Evolutionary conservation across 2,113 vertebrate genomes (phyloP).

Genomic region (Hypanus sabinus): DNA sequence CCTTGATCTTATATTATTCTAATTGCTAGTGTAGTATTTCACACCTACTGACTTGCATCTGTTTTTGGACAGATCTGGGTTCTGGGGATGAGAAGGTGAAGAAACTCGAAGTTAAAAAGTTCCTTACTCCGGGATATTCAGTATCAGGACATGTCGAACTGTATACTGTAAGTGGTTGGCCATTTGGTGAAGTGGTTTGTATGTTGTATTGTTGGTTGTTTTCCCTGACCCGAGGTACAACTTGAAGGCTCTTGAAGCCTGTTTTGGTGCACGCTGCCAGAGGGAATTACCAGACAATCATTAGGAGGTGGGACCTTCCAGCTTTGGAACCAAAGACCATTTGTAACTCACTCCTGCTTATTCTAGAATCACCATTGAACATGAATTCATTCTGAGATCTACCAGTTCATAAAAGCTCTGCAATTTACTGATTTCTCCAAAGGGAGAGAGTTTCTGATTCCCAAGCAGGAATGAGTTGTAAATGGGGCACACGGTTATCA

Average conservation of each 20-base stretch:
- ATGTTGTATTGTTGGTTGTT: neutral
- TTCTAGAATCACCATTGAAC: too few relatives aligned
- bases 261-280: neutral
- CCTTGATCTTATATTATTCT: neutral
- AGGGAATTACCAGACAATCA: neutral
- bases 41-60: constrained; percentile 29
- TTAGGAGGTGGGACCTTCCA: neutral
- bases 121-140: constrained; percentile 90
- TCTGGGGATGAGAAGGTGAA: constrained; percentile 95
- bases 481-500: neutral
- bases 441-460: neutral
- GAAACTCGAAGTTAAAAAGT: constrained; percentile 85
- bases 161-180: constrained; percentile 70
- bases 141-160: constrained; percentile 91
- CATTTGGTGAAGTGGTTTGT: neutral
- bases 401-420: neutral
- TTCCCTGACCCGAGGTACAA: neutral
- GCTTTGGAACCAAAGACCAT: neutral
- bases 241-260: neutral
- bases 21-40: neutral
- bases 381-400: neutral
- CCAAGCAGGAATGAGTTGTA: neutral
- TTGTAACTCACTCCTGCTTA: neutral
- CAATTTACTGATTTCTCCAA: neutral
- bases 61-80: constrained; percentile 70